A percentile compares a stretch with the other conserved stretches of the same genome.
Conservation (phyloP, 1,140 invertebrate species). For the Argopecten irradians region DNA sequence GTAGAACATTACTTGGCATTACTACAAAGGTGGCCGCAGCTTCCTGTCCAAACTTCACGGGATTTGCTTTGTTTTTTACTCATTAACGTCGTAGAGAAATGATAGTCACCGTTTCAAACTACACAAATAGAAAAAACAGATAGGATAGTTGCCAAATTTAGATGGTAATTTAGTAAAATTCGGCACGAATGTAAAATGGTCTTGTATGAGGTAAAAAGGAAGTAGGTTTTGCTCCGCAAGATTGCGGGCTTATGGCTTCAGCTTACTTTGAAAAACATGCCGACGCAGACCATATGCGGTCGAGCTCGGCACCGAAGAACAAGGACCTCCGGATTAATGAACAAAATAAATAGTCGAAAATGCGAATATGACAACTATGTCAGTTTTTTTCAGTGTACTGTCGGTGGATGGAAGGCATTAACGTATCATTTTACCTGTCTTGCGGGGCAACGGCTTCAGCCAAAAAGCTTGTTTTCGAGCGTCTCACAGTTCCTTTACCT, state of each 20-base stretch:
- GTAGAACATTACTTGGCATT: too few relatives aligned
- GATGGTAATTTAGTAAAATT: too few relatives aligned
- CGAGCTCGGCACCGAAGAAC: slow-evolving; percentile 2
- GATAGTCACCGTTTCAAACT: neutral
- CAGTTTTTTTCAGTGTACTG: neutral
- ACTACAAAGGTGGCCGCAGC: neutral
- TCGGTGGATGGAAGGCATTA: neutral
- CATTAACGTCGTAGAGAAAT: neutral
- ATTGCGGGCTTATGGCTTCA: neutral
- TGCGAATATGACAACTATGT: neutral
- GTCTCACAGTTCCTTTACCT: slow-evolving; percentile 59
- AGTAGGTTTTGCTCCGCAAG: neutral
- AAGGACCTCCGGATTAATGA: neutral
- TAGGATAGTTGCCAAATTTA: neutral
- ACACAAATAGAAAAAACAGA: neutral
- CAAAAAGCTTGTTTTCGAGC: slow-evolving; percentile 71
- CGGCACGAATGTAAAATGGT: too few relatives aligned
- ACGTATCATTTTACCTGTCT: slow-evolving; percentile 67
- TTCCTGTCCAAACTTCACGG: neutral
- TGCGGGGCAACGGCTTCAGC: slow-evolving; percentile 74
- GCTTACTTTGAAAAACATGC: slow-evolving; percentile 7
- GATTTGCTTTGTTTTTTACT: slow-evolving; percentile 8
- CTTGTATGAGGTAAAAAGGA: neutral
- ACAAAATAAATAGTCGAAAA: neutral
- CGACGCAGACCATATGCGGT: slow-evolving; percentile 18